Percentiles rank a stretch among this genome's conserved stretches.
phyloP scores from a whole-genome alignment of 2,113 vertebrate species.

The Rhizomys pruinosus region DNA sequence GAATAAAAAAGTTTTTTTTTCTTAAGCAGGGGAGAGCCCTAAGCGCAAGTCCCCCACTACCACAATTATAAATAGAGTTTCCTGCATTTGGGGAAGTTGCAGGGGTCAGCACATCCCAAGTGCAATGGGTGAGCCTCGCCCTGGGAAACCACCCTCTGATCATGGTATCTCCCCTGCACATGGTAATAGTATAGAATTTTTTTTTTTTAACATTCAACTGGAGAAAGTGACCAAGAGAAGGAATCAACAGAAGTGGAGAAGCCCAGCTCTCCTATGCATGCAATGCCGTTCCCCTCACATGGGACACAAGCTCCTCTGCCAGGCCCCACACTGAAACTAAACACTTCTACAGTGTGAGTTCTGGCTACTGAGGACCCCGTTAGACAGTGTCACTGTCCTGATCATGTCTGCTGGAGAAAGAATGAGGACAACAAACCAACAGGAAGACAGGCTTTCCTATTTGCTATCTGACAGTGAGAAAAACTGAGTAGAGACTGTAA shows the following conservation, averaged over 20 bases:
- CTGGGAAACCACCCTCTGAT: too few relatives aligned
- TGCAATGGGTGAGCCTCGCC: too few relatives aligned
- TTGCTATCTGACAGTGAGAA: neutral
- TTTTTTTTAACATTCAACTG: too few relatives aligned
- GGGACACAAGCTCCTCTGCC: neutral
- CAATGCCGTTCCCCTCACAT: neutral
- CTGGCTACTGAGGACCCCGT: neutral
- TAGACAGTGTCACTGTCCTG: neutral
- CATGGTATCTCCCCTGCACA: too few relatives aligned
- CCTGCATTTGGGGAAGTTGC: too few relatives aligned
- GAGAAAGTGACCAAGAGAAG: neutral
- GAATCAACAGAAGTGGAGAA: neutral
- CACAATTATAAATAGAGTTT: too few relatives aligned
- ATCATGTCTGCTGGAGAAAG: neutral
- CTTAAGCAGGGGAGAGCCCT: too few relatives aligned
- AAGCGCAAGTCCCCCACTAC: too few relatives aligned
- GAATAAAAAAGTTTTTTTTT: too few relatives aligned
- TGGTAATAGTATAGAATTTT: too few relatives aligned
- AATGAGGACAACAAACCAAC: neutral
- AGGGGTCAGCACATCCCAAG: too few relatives aligned
- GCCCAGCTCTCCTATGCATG: neutral
- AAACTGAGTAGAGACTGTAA: fast-evolving
- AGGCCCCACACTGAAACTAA: neutral
- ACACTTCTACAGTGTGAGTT: neutral
- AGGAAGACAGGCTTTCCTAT: neutral